phyloP scores from a whole-genome alignment of 2,797 vertebrate species.

The Melopsittacus undulatus region DNA sequence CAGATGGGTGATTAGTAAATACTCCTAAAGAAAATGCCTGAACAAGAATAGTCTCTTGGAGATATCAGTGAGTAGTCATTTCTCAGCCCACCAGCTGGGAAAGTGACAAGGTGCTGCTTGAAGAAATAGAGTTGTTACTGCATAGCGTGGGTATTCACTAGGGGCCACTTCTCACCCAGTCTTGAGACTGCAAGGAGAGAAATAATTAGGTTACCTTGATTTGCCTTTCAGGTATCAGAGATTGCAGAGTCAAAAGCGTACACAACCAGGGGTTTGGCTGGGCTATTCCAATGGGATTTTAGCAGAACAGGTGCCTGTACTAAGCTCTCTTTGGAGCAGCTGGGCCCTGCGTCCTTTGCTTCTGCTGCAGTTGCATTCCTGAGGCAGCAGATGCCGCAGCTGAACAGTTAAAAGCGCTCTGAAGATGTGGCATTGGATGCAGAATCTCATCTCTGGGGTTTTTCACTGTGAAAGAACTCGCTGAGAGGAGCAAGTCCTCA shows the following conservation, averaged over 20 bases:
- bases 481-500: not conserved
- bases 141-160: not conserved
- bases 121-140: not conserved
- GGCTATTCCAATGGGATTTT: not conserved
- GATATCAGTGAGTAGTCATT: not conserved
- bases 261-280: not conserved
- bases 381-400: conserved; percentile 60
- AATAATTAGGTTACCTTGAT: conserved; percentile 5
- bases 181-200: not conserved
- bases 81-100: not conserved
- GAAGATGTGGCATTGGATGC: not conserved
- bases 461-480: not conserved
- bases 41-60: not conserved
- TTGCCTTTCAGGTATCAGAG: not conserved
- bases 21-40: not conserved
- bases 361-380: conserved; percentile 15
- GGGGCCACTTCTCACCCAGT: not conserved
- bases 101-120: not conserved
- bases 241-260: not conserved
- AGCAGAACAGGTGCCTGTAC: not conserved
- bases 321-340: not conserved
- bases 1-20: not conserved
- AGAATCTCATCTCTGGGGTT: not conserved
- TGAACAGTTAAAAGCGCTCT: not conserved
- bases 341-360: fast-evolving